A percentile compares a stretch with the other conserved stretches of the same genome.
Conservation (phyloP, 2,888 invertebrate species). For the Homarus gammarus region DNA sequence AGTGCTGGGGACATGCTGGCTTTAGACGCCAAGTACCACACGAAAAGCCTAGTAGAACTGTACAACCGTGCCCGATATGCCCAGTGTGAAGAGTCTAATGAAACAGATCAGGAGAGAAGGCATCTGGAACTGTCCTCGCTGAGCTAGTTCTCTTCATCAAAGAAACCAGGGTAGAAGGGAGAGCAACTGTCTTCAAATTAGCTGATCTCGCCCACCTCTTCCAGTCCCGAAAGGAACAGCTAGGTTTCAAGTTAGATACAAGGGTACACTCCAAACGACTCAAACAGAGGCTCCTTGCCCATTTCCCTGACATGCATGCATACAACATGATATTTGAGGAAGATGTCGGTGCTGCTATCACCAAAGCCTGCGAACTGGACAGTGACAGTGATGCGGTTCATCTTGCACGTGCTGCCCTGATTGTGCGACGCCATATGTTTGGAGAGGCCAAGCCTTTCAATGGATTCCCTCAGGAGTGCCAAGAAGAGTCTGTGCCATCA, state of each 20-base stretch:
- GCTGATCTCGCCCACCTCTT: too few relatives aligned
- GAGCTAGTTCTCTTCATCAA: conserved; percentile 24
- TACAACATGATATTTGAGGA: neutral
- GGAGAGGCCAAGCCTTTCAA: conserved; percentile 14
- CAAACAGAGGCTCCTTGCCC: conserved; percentile 21
- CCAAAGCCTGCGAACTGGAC: conserved; percentile 25
- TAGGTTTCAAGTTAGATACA: neutral
- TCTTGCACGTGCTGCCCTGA: conserved; percentile 15
- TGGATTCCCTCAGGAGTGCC: conserved; percentile 23
- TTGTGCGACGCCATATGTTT: conserved; percentile 10
- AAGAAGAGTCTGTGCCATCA: conserved; percentile 23
- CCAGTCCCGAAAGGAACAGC: too few relatives aligned
- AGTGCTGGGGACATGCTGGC: conserved; percentile 40
- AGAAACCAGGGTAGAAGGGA: too few relatives aligned
- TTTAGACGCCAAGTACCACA: conserved; percentile 38
- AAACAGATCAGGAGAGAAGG: neutral
- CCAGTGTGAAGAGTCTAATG: neutral
- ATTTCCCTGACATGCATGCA: conserved; percentile 16
- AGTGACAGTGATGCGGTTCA: conserved; percentile 38
- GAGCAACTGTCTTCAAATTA: too few relatives aligned
- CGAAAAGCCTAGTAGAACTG: conserved; percentile 34
- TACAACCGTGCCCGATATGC: conserved; percentile 36
- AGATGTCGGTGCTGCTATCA: neutral
- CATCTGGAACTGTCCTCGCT: neutral
- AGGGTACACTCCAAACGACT: conserved; percentile 20